phyloP scores from a whole-genome alignment of 2,888 invertebrate species.

The Celastrina argiolus region DNA sequence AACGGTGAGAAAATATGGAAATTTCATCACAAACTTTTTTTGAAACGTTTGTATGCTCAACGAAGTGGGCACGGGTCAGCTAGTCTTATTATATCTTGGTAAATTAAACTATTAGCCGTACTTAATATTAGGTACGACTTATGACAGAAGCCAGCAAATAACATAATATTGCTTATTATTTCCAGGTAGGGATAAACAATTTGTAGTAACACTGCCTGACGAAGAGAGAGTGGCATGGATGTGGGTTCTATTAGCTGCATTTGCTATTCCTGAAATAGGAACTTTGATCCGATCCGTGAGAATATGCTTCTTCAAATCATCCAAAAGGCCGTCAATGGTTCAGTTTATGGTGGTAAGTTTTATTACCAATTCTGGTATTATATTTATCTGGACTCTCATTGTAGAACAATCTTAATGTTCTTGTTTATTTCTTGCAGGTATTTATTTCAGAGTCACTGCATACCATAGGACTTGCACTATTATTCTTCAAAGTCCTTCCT shows the following conservation, averaged over 20 bases:
- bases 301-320: slow-evolving; percentile 94
- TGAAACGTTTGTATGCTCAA: too few relatives aligned
- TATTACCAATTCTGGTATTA: too few relatives aligned
- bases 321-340: slow-evolving; percentile 82
- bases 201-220: slow-evolving; percentile 87
- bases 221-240: slow-evolving; percentile 94
- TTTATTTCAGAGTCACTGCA: slow-evolving; percentile 92
- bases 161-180: slow-evolving; percentile 33
- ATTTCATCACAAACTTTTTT: too few relatives aligned
- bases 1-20: too few relatives aligned
- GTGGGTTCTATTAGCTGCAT: slow-evolving; percentile 93
- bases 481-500: slow-evolving; percentile 93
- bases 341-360: slow-evolving; percentile 71
- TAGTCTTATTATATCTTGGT: too few relatives aligned
- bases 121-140: too few relatives aligned
- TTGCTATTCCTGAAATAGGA: slow-evolving; percentile 92
- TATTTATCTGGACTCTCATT: too few relatives aligned
- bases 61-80: too few relatives aligned
- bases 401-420: not conserved
- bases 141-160: not conserved
- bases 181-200: slow-evolving; percentile 91
- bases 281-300: slow-evolving; percentile 89
- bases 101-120: not conserved
- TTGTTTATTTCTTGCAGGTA: slow-evolving; percentile 72
- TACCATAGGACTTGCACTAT: slow-evolving; percentile 89